Base-by-base conservation (phyloP, 2,113 vertebrate genomes). In the Peromyscus polionotus region DNA sequence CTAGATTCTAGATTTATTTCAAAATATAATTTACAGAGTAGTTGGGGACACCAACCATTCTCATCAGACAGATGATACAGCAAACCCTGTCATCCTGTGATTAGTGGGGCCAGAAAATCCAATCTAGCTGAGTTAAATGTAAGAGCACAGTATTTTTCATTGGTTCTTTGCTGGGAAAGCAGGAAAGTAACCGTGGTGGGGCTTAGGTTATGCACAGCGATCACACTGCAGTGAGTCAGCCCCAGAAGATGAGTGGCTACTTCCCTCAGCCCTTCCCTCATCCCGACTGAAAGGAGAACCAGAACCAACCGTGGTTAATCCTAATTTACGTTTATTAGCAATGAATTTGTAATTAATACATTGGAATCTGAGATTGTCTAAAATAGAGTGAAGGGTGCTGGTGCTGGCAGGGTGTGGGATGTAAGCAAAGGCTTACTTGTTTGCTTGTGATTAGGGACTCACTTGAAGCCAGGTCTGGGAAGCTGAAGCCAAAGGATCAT, bases 1-100 rank as follows among this genome's bases (percentile, higher is more conserved):
- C 68, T 54, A 33, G 51, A 31, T 67, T 88, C 88, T n/a, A 65
- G 76, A 80, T 94, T 70, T 59, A 77, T 72, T 92, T 86, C 45
- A 12, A 83, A 91, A 72, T 73, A 14, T 19, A 90, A 88, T 91
- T 93, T 91, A 88, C 24, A 86, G 84, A 88, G 70, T 89, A 61
- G 54, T 87, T 90, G 42, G 67, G 77, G 88, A 79, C 31, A 83
- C 67, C 89, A 88, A 59, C 24, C 61, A 42, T 36, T 81, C 59
- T 61, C 13, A 4, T 73, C 72, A 96, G 93, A 92, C 51, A 42
- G 68, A 75, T 81, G 79, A 73, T 76, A 42, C 9, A 42, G 31
- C 79, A 79, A 86, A 48, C 86, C 54, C 63, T 65, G 65, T 68
- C 61, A 20, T 59, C 7, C 59, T 81, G 33, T 92, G 51, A 84